Evolutionary conservation across 2,113 vertebrate species (phyloP).

Genomic region (Cavia porcellus): DNA sequence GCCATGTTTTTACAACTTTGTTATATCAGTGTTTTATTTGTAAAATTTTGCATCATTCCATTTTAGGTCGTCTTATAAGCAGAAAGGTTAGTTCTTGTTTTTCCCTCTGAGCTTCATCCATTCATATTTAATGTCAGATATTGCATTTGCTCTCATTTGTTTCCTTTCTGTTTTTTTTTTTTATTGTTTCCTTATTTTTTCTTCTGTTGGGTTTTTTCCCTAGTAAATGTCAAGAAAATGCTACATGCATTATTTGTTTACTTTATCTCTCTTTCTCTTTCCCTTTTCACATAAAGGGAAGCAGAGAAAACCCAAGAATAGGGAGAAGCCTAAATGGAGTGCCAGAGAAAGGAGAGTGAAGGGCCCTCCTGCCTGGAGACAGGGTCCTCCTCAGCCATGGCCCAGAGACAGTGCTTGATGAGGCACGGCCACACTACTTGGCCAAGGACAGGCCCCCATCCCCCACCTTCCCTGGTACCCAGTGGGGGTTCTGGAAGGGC

Average conservation of each 20-base stretch:
- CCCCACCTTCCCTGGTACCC: not conserved
- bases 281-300: slow-evolving; percentile 35
- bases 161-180: not conserved
- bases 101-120: not conserved
- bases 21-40: not conserved
- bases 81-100: not conserved
- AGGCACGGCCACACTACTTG: not conserved
- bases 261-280: not conserved
- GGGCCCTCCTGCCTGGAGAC: not conserved
- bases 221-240: not conserved
- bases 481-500: not conserved
- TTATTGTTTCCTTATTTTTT: not conserved
- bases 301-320: not conserved
- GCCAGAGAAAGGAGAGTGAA: not conserved
- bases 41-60: not conserved
- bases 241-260: not conserved
- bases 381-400: not conserved
- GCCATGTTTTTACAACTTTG: not conserved
- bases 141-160: not conserved
- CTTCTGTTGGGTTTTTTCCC: not conserved
- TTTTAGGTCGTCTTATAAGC: not conserved
- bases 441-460: no score
- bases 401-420: not conserved
- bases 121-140: not conserved
- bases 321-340: not conserved